A percentile compares a stretch with the other conserved stretches of the same genome.
These are phyloP conservation scores for Callinectes sapidus DNA, from an alignment of 2,888 invertebrate species.

Conservation along the genomic window DNA sequence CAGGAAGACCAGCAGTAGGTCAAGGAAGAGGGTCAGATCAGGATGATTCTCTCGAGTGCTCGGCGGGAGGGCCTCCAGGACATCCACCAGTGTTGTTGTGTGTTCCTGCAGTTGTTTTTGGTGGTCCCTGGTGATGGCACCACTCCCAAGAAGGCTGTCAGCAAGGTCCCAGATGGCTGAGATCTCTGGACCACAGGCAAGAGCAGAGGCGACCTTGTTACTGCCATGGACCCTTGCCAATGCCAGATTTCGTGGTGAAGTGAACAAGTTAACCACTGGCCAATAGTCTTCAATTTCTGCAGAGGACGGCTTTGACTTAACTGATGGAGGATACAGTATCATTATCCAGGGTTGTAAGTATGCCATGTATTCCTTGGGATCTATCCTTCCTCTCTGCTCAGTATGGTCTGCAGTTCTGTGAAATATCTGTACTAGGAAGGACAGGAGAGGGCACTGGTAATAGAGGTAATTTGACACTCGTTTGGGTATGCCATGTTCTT, in stretches of 20 bases:
- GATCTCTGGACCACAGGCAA: slow-evolving; percentile 39
- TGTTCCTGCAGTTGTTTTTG: neutral
- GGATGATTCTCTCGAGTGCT: slow-evolving; percentile 48
- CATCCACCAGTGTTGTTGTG: slow-evolving; percentile 17
- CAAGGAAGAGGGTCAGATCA: slow-evolving; percentile 46
- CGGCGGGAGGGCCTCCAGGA: slow-evolving; percentile 40
- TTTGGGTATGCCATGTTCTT: slow-evolving; percentile 36
- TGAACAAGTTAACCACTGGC: slow-evolving; percentile 37
- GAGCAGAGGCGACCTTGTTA: slow-evolving; percentile 52
- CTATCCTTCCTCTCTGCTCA: neutral
- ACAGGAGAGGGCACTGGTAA: slow-evolving; percentile 57
- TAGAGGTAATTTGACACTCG: slow-evolving; percentile 49
- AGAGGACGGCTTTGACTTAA: slow-evolving; percentile 46
- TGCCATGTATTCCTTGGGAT: slow-evolving; percentile 12
- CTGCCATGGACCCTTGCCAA: slow-evolving; percentile 38
- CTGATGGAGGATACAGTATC: slow-evolving; percentile 53
- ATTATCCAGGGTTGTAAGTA: slow-evolving; percentile 49
- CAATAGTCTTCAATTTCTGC: slow-evolving; percentile 49
- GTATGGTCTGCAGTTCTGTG: slow-evolving; percentile 45
- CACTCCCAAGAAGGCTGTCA: slow-evolving; percentile 56
- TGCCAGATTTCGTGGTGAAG: slow-evolving; percentile 6
- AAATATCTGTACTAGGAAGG: slow-evolving; percentile 60
- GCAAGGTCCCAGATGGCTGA: slow-evolving; percentile 52
- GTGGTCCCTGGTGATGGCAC: slow-evolving; percentile 44
- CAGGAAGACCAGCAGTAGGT: slow-evolving; percentile 59